Base-by-base conservation (phyloP, 2,113 vertebrate genomes). In the Forbesichthys papilliferus region DNA sequence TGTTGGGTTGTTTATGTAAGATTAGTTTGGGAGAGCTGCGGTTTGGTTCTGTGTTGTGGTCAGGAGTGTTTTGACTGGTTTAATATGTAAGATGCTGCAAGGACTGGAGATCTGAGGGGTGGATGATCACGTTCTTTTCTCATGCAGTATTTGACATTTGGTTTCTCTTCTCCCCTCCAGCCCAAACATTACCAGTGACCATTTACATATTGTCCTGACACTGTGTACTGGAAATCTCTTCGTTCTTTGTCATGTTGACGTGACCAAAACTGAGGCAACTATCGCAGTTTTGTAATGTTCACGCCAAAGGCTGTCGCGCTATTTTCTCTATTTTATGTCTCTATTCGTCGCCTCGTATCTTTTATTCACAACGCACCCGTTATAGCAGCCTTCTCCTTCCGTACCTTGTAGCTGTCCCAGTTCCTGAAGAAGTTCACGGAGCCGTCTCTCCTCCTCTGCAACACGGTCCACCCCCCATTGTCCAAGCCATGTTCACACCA, bases 391-490 rank as follows among this genome's bases (percentile, higher is more conserved):
- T 14, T 13, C 13, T 14, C 14, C 52, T 16, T n/a, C n/a, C 67
- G 84, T 92, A 96, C 98, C 93, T 99, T 99, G 71, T 99, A 99
- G 74, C 94, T 99, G 64, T 99, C 98, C 97, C 96, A 99, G 46
- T 99, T 99, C 66, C 96, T 94, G 87, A 99, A 99, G 84, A 99
- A 99, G 88, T 99, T 99, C 61, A 97, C 95, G 3, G 98, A 95
- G 74, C 98, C 98, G 9, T 99, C 98, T 86, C 74, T 95, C 80
- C 98, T 95, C 69, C 95, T 94, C 86, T 99, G 98, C 84, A 99
- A 94, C 14, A 98, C 96, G 0, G 98, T 97, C 98, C 98, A 99
- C 51, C 98, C 98, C 63, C 97, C 98, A 0, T 96, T 96, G 73
- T 99, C 96, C 81, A 99, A 78, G 83, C 93, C 92, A 64, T 99